These are phyloP conservation scores for Alcedo atthis DNA, from an alignment of 2,797 vertebrate species.

Conservation along the genomic window DNA sequence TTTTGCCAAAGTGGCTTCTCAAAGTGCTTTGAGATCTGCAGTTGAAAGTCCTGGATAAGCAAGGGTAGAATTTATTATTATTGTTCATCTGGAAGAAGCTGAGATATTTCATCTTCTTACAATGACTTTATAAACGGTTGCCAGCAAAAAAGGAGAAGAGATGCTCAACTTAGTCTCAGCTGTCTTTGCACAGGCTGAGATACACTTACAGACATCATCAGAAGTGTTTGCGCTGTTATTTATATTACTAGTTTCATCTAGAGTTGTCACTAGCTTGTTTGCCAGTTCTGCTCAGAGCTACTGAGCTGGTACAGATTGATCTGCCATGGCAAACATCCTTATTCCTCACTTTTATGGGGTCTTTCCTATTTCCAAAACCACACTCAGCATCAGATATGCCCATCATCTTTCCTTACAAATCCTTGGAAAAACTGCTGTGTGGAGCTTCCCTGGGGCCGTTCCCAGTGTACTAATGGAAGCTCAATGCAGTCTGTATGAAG, in stretches of 20 bases:
- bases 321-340: accelerated
- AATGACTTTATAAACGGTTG: constrained; percentile 15
- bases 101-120: constrained; percentile 44
- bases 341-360: neutral
- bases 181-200: neutral
- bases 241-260: neutral
- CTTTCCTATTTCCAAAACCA: neutral
- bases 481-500: neutral
- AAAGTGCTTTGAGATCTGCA: constrained; percentile 48
- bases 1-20: constrained; percentile 49
- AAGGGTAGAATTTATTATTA: constrained; percentile 58
- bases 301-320: neutral
- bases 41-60: constrained; percentile 47
- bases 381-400: neutral
- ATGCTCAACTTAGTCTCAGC: neutral
- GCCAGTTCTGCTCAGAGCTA: neutral
- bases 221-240: neutral
- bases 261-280: neutral
- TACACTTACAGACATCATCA: neutral
- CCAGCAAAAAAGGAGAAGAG: constrained; percentile 8
- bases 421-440: neutral
- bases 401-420: neutral
- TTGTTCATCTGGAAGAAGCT: constrained; percentile 42
- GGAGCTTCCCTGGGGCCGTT: neutral
- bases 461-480: neutral